Conservation (phyloP, 2,113 vertebrate species). For the Charadrius vociferus region DNA sequence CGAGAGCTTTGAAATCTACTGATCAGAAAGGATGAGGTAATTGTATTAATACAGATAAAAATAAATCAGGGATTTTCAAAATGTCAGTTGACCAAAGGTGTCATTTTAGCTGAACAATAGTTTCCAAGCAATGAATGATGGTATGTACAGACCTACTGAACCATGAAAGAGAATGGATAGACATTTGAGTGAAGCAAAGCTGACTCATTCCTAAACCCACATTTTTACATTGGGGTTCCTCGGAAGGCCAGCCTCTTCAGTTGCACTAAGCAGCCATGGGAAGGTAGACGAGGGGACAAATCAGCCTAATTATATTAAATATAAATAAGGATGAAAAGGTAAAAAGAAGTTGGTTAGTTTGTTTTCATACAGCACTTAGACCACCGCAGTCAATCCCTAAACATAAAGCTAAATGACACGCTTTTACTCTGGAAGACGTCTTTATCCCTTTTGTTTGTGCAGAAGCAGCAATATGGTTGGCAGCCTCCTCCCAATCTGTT, state of each 20-base stretch:
- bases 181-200: neutral
- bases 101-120: conserved; percentile 4
- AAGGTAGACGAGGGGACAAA: neutral
- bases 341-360: neutral
- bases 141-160: neutral
- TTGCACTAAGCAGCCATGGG: neutral
- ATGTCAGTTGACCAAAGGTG: neutral
- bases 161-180: neutral
- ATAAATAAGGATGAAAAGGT: neutral
- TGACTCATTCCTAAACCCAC: conserved; percentile 35
- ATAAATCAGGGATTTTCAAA: conserved; percentile 14
- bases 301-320: neutral
- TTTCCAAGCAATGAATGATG: conserved; percentile 22
- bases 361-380: neutral
- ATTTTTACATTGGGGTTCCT: neutral
- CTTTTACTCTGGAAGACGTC: neutral
- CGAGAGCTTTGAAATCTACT: neutral
- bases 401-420: neutral
- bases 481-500: neutral
- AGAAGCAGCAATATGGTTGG: neutral
- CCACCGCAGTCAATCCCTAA: neutral
- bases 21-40: neutral
- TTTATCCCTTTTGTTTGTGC: neutral
- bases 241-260: neutral
- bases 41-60: neutral